Evolutionary conservation across 2,797 vertebrate genomes (phyloP).

Genomic region (Gymnothorax reevesii): DNA sequence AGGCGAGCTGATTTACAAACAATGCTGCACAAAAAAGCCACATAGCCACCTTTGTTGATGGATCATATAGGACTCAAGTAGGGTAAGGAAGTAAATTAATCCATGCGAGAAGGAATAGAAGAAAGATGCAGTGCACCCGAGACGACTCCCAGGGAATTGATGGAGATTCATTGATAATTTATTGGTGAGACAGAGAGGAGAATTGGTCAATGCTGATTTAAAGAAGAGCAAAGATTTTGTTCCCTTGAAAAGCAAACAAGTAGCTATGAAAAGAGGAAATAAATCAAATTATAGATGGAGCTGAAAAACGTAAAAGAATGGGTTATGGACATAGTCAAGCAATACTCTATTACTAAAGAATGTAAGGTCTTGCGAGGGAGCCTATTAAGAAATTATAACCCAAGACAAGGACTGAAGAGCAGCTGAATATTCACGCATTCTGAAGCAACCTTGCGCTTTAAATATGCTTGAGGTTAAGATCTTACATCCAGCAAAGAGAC

Average conservation of each 20-base stretch:
- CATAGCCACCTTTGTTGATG: background rate
- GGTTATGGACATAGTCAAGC: background rate
- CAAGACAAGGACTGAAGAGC: background rate
- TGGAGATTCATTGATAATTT: background rate
- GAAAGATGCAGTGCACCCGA: background rate
- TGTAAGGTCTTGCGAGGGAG: too few species aligned
- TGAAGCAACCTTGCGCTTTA: background rate
- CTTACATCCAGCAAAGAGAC: conserved; percentile 73
- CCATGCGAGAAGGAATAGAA: background rate
- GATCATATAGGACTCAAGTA: background rate
- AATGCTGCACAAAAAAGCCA: background rate
- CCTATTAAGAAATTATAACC: background rate
- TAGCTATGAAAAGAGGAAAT: background rate
- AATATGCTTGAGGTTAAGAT: conserved; percentile 42
- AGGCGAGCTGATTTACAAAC: background rate
- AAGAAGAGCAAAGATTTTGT: background rate
- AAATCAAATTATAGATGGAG: background rate
- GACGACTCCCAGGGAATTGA: conserved; percentile 18
- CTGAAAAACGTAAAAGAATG: background rate
- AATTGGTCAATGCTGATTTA: background rate
- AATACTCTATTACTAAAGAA: too few species aligned
- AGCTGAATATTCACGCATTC: background rate
- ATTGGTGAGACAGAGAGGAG: background rate
- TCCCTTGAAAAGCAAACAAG: background rate
- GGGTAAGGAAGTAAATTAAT: background rate